Evolutionary conservation across 1,140 invertebrate species (phyloP), one percentile per base, ranked within the genome.

Genomic region (Mamestra configurata): DNA sequence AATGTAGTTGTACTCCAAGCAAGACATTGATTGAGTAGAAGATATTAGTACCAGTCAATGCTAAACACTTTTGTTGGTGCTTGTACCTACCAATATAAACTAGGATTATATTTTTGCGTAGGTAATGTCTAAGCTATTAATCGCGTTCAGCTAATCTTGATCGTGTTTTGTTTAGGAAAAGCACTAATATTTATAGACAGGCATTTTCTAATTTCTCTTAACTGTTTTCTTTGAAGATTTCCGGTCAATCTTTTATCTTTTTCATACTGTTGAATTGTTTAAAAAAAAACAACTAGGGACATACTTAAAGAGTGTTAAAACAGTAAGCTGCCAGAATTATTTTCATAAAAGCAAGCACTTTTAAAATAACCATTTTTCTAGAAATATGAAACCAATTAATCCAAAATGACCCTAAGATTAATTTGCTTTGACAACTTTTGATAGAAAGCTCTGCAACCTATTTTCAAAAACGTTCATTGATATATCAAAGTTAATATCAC

Each of bases 1-100:
- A 76, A 49, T 76, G 57, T 76, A 49, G 4, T 59, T 75, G 0
- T 46, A 24, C 7, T 53, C 13, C 3, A 7, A 72, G 72, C n/a
- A n/a, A n/a, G n/a, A 76, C 72, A 46, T 61, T 76, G 55, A 59
- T 76, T 59, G 37, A 46, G 35, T n/a, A 24, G 13, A 59, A 31
- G 27, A 61, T 7, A 76, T 76, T 46, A 27, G 35, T 61, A 61
- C 46, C 37, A 22, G 37, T 76, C 55, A 35, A 46, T 18, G 13
- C n/a, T 61, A 0, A 76, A n/a, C 31, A 61, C 22, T 59, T 55
- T 57, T 75, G 53, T 46, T 61, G 72, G 11, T 46, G 37, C 11
- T 31, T 59, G 55, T 61, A 49, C 35, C 20, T 10, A 46, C n/a
- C 8, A 61, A n/a, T 3, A 35, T 61, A 61, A 61, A 61, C 20